Base-by-base conservation (phyloP, 2,888 invertebrate genomes). In the Eugnorisma glareosa region DNA sequence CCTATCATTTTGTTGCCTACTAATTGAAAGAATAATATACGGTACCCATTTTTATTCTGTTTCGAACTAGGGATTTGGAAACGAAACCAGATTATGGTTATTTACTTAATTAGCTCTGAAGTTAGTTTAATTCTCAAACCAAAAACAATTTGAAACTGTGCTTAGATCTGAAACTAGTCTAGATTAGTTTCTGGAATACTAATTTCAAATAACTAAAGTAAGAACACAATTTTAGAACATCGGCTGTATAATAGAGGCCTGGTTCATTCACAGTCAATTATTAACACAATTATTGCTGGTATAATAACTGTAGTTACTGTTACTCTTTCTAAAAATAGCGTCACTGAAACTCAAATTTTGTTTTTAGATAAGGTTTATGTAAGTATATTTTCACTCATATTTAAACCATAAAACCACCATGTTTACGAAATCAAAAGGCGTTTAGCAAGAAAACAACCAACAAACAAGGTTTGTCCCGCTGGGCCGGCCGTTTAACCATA, bases 401-500 rank as follows among this genome's bases (percentile, higher is more conserved):
- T 54, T 48, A 28, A 51, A 24, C 57, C n/a, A 31, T 72, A 59
- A 66, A 66, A 73, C 51, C 10, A n/a, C 6, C 24, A 73, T n/a
- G 21, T 35, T 31, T n/a, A 13, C 35, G 35, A 35, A 43, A 63
- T 64, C 63, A 28, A 67, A 43, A 63, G 59, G 61, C 59, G 61
- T 78, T 85, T 64, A 67, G 45, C 59, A 79, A 75, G 75, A 74
- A 75, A 72, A 75, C 73, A 70, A 40, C 71, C 35, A 79, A 79
- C 88, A 78, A 87, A 88, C 86, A 79, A 81, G 79, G 82, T 78
- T 67, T 79, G 82, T 75, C 67, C 88, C 86, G 84, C 86, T 87
- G 84, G 89, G 85, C 86, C 86, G 88, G 82, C 84, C 93, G 92
- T 94, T 95, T 94, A 93, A 93, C 88, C 91, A 91, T 93, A 96